These are phyloP conservation scores for Atherinomorus stipes DNA, from an alignment of 2,113 vertebrate genomes.

Conservation along the genomic window DNA sequence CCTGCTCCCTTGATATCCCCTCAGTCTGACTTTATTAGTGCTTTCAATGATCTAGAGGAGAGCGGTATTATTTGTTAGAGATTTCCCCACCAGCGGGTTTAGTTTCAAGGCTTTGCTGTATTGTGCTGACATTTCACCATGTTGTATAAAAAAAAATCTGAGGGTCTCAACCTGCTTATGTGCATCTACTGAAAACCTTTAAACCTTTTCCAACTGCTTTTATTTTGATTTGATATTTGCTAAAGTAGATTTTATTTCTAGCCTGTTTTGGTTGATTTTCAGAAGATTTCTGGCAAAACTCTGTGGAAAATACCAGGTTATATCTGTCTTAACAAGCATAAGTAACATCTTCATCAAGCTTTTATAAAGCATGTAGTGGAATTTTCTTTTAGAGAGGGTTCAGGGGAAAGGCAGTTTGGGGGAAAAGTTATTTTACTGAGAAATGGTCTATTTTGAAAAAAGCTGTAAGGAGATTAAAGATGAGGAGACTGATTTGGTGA, in stretches of 20 bases:
- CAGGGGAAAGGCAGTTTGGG: too few relatives aligned
- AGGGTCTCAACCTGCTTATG: slow-evolving; percentile 31
- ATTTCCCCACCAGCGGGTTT: slow-evolving; percentile 5
- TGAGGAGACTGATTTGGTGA: not conserved
- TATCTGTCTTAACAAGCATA: too few relatives aligned
- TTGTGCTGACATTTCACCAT: slow-evolving; percentile 32
- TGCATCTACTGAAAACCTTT: slow-evolving; percentile 33
- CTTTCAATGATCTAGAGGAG: slow-evolving; percentile 57
- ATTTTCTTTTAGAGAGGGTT: slow-evolving; percentile 1
- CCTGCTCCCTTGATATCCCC: slow-evolving; percentile 32
- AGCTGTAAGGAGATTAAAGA: too few relatives aligned
- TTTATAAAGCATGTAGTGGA: too few relatives aligned
- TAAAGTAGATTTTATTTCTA: slow-evolving; percentile 33
- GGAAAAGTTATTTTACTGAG: too few relatives aligned
- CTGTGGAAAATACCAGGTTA: too few relatives aligned
- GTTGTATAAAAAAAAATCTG: slow-evolving; percentile 32
- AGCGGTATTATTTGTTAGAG: slow-evolving; percentile 49
- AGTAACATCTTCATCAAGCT: too few relatives aligned
- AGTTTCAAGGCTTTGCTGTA: slow-evolving; percentile 14
- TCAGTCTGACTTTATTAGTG: slow-evolving; percentile 53
- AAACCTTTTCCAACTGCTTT: slow-evolving; percentile 38
- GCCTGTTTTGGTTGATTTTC: slow-evolving; percentile 19
- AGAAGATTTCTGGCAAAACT: slow-evolving; percentile 26
- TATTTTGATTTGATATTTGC: slow-evolving; percentile 38
- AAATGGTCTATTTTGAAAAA: not conserved